Percentiles rank a stretch among this genome's conserved stretches.
These are phyloP conservation scores for Helicoverpa armigera DNA, from an alignment of 1,140 invertebrate species.

Conservation along the genomic window DNA sequence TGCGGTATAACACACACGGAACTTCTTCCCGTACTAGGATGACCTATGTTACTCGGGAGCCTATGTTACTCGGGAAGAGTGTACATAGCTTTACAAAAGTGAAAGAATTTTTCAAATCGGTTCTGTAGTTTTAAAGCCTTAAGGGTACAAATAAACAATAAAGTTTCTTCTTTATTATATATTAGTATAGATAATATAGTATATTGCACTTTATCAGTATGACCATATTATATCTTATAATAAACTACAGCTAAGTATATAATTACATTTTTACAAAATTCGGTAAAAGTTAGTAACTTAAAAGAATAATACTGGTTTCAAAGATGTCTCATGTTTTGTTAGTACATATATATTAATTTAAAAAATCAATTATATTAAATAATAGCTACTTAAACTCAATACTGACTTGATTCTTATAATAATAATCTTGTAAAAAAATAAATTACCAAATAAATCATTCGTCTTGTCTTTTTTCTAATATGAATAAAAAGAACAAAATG, in stretches of 20 bases:
- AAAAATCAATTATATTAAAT: background rate
- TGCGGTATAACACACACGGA: too few relatives aligned
- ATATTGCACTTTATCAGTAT: constrained; percentile 1
- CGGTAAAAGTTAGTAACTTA: constrained; percentile 25
- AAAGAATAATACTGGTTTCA: constrained; percentile 44
- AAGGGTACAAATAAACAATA: background rate
- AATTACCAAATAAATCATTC: too few relatives aligned
- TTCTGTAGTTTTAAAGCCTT: too few relatives aligned
- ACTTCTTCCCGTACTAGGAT: too few relatives aligned
- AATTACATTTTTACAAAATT: constrained; percentile 39
- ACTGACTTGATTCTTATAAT: constrained; percentile 12
- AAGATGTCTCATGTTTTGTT: constrained; percentile 47
- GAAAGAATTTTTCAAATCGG: too few relatives aligned
- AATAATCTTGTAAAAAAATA: too few relatives aligned
- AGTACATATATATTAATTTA: background rate
- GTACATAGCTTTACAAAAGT: too few relatives aligned
- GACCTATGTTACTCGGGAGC: too few relatives aligned
- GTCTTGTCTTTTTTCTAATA: too few relatives aligned
- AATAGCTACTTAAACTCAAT: background rate
- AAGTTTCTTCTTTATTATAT: background rate
- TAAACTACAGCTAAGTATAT: background rate
- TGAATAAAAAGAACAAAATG: too few relatives aligned
- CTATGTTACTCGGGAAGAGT: too few relatives aligned
- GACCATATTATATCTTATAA: background rate
- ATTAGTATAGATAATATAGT: background rate